Evolutionary conservation across 2,888 invertebrate genomes (phyloP), one percentile per base, ranked within the genome.

Genomic region (Julus scandinavius): DNA sequence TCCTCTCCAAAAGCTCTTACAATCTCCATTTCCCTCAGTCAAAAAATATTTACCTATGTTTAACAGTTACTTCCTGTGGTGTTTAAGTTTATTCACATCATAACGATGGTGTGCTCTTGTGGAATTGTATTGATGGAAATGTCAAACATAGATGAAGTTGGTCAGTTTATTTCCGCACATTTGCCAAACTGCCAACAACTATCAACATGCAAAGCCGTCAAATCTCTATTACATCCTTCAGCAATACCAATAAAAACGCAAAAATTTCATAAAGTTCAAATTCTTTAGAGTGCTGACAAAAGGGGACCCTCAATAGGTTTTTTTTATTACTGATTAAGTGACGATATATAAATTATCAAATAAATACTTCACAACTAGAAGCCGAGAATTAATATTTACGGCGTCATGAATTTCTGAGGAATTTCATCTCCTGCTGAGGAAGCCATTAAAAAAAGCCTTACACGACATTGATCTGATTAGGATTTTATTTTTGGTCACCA

Each of bases 401-500:
- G 20, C 72, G 9, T 72, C 72, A 20, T 72, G 72, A 80, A 80
- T 80, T 80, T 13, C 38, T 80, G 80, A 80, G 38, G 80, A 80
- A 38, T 80, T 80, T 38, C 38, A 13, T 38, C 15, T 5, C 80
- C 80, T 15, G 38, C 80, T 80, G 38, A 80, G 38, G 80, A 80
- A 40, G 80, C 80, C 38, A 38, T 80, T 80, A 80, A 80, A 80
- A 80, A 54, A 50, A 72, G 72, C 38, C 45, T 45, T 2, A 29
- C 38, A 29, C 4, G 80, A 80, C 80, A 80, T 80, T 80, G 80
- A 80, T 80, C 80, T 80, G 80, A 80, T 80, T 80, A 38, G 80
- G 80, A 80, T 80, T 80, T 80, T 80, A 80, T 80, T 80, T 72
- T 80, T 80, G 80, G 80, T 80, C 80, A 38, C 80, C 38, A 38